These are phyloP conservation scores for Cheumatopsyche charites DNA, from an alignment of 1,140 invertebrate genomes.

Conservation along the genomic window DNA sequence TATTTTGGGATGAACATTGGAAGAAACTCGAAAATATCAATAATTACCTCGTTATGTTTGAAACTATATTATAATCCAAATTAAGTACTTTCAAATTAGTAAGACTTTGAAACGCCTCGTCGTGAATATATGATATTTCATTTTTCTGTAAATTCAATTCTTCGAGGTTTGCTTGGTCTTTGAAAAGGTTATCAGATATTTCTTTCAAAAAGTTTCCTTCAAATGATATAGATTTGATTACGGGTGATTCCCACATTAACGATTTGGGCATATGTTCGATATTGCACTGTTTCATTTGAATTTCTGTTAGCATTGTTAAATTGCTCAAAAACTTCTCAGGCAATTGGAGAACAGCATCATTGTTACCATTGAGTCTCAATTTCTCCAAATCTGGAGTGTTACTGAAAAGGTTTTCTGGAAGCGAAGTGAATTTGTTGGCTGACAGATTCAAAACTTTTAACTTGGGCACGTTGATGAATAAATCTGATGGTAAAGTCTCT, in stretches of 20 bases:
- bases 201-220: constrained; percentile 62
- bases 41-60: constrained; percentile 60
- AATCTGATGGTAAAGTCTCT: constrained; percentile 60
- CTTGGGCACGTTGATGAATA: constrained; percentile 65
- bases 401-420: constrained; percentile 66
- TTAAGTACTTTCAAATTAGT: constrained; percentile 61
- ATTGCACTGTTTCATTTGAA: constrained; percentile 60
- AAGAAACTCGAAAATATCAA: too few relatives aligned
- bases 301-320: constrained; percentile 59
- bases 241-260: constrained; percentile 63
- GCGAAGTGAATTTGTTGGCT: constrained; percentile 64
- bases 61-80: constrained; percentile 62
- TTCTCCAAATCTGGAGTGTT: constrained; percentile 61
- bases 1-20: constrained; percentile 26
- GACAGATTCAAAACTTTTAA: constrained; percentile 66
- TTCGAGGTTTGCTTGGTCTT: constrained; percentile 62
- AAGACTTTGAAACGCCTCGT: constrained; percentile 60
- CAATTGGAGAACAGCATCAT: constrained; percentile 61
- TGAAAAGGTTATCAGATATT: constrained; percentile 63
- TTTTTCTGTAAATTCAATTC: constrained; percentile 65
- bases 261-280: constrained; percentile 62
- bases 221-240: constrained; percentile 64
- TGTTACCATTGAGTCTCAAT: constrained; percentile 64
- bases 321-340: constrained; percentile 64
- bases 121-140: constrained; percentile 60